Conservation (phyloP, 2,797 vertebrate species). For the Malurus splendens region DNA sequence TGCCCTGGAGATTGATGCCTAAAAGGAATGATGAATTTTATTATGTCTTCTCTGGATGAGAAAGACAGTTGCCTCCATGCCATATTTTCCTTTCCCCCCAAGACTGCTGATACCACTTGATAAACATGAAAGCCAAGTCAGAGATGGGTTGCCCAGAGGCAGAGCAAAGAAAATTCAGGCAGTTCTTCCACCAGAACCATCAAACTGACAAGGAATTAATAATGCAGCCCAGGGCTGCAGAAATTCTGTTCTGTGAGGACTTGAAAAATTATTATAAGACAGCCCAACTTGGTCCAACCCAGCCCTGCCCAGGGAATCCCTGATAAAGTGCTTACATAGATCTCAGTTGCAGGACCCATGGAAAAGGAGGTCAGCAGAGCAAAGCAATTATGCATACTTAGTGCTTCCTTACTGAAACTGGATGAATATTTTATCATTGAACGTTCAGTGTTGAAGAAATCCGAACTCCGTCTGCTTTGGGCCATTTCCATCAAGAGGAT, state of each 20-base stretch:
- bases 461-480: not conserved
- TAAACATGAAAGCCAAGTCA: not conserved
- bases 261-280: not conserved
- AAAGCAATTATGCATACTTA: not conserved
- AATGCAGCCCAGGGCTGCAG: not conserved
- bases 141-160: not conserved
- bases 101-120: not conserved
- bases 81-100: not conserved
- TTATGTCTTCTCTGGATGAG: not conserved
- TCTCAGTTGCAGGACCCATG: not conserved
- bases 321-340: not conserved
- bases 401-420: not conserved
- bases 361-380: not conserved
- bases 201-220: not conserved
- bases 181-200: not conserved
- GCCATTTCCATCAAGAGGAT: not conserved
- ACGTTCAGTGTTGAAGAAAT: not conserved
- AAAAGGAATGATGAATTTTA: not conserved
- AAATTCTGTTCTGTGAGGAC: not conserved
- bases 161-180: not conserved
- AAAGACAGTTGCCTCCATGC: not conserved
- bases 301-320: not conserved
- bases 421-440: not conserved
- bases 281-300: not conserved
- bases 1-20: not conserved